A percentile compares a stretch with the other conserved stretches of the same genome.
These are phyloP conservation scores for Chloroclysta siterata DNA, from an alignment of 2,888 invertebrate species.

Conservation along the genomic window DNA sequence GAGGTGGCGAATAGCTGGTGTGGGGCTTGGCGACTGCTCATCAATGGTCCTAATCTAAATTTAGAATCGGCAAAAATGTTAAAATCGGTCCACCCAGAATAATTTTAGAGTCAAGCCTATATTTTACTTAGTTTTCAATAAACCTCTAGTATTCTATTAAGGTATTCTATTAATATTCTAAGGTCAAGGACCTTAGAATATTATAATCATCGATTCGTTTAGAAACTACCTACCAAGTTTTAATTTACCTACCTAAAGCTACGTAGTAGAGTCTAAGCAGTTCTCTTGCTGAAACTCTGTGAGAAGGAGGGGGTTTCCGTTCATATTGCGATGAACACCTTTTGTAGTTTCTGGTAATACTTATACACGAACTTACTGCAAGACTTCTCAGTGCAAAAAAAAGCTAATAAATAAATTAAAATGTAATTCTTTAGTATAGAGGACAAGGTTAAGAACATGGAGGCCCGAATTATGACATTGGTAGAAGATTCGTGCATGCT, in stretches of 20 bases:
- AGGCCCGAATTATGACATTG: constrained; percentile 93
- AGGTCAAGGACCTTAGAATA: too few species aligned
- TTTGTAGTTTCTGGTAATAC: not conserved
- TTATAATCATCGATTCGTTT: constrained; percentile 9
- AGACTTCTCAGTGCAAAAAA: not conserved
- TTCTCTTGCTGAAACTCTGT: constrained; percentile 1
- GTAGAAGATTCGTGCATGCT: constrained; percentile 94
- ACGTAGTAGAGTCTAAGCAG: not conserved
- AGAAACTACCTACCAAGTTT: not conserved
- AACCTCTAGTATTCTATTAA: too few species aligned
- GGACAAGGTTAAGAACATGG: constrained; percentile 95
- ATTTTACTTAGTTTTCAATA: not conserved
- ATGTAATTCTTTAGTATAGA: constrained; percentile 88
- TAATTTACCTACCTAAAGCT: not conserved
- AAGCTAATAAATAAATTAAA: too few species aligned
- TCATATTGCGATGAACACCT: constrained; percentile 3
- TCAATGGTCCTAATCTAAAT: too few species aligned
- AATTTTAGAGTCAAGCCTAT: too few species aligned
- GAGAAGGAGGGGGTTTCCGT: not conserved
- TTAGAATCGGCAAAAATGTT: too few species aligned
- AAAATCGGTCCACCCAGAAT: too few species aligned
- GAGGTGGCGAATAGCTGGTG: too few species aligned
- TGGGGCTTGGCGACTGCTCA: too few species aligned
- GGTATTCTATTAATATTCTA: too few species aligned
- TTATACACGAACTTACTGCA: not conserved